These are phyloP conservation scores for Tholera decimalis DNA, from an alignment of 2,888 invertebrate species.

Conservation along the genomic window DNA sequence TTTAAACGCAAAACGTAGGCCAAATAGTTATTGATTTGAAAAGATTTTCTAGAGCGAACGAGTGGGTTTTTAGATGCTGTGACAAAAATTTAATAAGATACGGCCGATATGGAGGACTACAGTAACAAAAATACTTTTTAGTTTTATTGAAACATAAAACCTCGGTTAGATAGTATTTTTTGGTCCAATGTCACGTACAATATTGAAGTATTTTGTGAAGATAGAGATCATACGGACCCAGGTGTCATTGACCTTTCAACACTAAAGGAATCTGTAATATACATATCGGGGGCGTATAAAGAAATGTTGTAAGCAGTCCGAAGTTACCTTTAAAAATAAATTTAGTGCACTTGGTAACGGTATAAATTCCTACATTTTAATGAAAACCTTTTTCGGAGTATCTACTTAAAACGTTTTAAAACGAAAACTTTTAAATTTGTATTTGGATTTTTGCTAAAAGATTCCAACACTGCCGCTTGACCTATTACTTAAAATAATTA, in stretches of 20 bases:
- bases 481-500: conserved; percentile 59
- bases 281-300: conserved; percentile 17
- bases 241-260: conserved; percentile 35
- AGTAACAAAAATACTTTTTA: conserved; percentile 30
- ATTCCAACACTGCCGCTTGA: conserved; percentile 27
- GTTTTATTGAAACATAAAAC: conserved; percentile 20
- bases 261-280: conserved; percentile 46
- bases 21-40: not conserved
- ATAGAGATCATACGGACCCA: conserved; percentile 20
- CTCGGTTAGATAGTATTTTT: conserved; percentile 33
- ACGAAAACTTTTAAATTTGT: conserved; percentile 4
- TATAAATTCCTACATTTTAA: too few relatives aligned
- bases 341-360: not conserved
- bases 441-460: conserved; percentile 9
- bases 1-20: not conserved
- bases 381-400: too few relatives aligned
- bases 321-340: conserved; percentile 15
- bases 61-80: not conserved
- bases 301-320: conserved; percentile 29
- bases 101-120: conserved; percentile 11
- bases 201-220: conserved; percentile 33
- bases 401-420: not conserved
- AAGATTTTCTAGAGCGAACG: conserved; percentile 8
- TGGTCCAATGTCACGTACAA: conserved; percentile 29
- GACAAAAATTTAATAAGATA: conserved; percentile 6